Percentiles rank a stretch among this genome's conserved stretches.
Evolutionary conservation across 2,888 invertebrate species (phyloP).

Genomic region (Agrotis clavis): DNA sequence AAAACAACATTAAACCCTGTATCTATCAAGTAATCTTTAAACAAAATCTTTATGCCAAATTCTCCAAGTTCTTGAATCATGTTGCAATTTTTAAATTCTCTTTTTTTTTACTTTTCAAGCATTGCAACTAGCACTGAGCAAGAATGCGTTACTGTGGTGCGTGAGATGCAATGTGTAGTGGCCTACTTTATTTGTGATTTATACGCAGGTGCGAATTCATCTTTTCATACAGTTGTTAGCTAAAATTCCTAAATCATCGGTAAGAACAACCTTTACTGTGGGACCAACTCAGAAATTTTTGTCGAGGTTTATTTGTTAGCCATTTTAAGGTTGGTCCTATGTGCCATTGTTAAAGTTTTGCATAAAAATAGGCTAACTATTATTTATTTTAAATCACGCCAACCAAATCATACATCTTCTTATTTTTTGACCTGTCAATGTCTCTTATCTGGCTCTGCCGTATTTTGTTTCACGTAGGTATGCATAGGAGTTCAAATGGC

Average conservation of each 20-base stretch:
- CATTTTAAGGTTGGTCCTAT: neutral
- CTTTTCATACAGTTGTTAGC: conserved; percentile 9
- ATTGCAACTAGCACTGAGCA: conserved; percentile 44
- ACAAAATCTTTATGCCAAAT: neutral
- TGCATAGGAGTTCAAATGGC: conserved; percentile 36
- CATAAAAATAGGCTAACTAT: neutral
- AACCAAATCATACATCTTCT: neutral
- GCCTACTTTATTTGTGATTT: conserved; percentile 40
- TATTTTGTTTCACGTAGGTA: conserved; percentile 11
- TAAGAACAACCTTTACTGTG: neutral
- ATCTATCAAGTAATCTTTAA: neutral
- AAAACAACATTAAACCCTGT: neutral
- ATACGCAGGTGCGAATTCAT: conserved; percentile 17
- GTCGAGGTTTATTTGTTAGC: neutral
- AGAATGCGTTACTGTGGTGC: conserved; percentile 54
- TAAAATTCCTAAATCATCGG: neutral
- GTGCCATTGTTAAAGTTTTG: neutral
- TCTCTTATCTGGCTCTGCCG: conserved; percentile 13
- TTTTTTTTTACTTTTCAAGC: conserved; percentile 26
- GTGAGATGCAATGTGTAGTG: conserved; percentile 48
- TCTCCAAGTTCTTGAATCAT: neutral
- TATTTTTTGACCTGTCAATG: conserved; percentile 7
- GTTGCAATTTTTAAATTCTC: neutral
- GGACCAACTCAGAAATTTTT: neutral
- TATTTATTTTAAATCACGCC: neutral